These are phyloP conservation scores for Syndactyla subalaris DNA, from an alignment of 2,797 vertebrate genomes.

Conservation along the genomic window DNA sequence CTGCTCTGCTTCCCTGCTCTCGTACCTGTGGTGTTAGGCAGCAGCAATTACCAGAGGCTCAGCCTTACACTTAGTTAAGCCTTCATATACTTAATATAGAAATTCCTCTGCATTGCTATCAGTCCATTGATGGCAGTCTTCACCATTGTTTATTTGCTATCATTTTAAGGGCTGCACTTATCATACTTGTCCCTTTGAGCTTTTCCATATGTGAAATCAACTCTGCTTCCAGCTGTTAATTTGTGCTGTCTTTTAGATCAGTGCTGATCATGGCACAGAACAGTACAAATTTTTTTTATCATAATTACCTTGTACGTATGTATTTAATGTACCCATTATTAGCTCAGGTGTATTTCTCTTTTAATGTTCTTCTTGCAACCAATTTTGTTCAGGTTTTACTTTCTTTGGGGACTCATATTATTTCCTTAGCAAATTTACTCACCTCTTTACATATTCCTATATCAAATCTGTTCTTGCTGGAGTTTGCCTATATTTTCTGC, in stretches of 20 bases:
- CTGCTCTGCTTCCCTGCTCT: neutral
- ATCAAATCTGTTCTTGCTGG: neutral
- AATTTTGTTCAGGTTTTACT: neutral
- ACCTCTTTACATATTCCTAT: neutral
- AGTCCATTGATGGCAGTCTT: neutral
- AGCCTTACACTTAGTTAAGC: neutral
- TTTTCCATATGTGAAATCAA: neutral
- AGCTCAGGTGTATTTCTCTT: neutral
- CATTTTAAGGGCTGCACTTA: neutral
- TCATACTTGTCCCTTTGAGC: neutral
- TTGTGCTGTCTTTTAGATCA: neutral
- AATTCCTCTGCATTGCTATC: neutral
- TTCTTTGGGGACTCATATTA: neutral
- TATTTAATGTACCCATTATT: neutral
- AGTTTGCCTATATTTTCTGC: neutral
- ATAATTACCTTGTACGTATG: neutral
- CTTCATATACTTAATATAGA: neutral
- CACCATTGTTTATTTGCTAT: neutral
- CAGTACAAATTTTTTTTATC: neutral
- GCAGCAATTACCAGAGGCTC: neutral
- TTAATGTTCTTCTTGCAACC: neutral
- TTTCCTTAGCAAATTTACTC: neutral
- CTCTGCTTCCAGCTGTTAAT: neutral
- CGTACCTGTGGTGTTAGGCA: accelerated
- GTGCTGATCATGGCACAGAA: neutral